These are phyloP conservation scores for Coregonus ussuriensis DNA, from an alignment of 2,797 vertebrate genomes.

Conservation along the genomic window DNA sequence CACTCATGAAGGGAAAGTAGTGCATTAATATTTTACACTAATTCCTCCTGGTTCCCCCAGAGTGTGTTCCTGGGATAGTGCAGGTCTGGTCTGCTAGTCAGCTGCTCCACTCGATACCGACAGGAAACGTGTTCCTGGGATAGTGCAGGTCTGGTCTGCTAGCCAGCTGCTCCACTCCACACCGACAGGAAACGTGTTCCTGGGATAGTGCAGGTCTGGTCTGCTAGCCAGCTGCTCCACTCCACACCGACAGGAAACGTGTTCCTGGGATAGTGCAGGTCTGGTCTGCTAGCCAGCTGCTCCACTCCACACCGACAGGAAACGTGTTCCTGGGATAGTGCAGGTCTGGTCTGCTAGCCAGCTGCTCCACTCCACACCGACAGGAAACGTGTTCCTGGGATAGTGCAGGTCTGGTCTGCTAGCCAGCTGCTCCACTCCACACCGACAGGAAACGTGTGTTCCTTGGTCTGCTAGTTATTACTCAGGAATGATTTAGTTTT, in stretches of 20 bases:
- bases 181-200: too few relatives aligned
- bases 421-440: too few relatives aligned
- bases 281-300: not conserved
- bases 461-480: slow-evolving; percentile 27
- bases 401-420: not conserved
- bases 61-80: not conserved
- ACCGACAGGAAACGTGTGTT: too few relatives aligned
- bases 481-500: slow-evolving; percentile 22
- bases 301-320: too few relatives aligned
- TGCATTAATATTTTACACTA: slow-evolving; percentile 11
- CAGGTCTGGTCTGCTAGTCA: not conserved
- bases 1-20: not conserved
- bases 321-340: not conserved
- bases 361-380: too few relatives aligned
- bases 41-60: not conserved
- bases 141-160: not conserved
- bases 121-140: not conserved
- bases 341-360: not conserved
- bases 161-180: too few relatives aligned
- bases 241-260: too few relatives aligned
- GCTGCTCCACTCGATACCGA: too few relatives aligned
- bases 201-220: too few relatives aligned
- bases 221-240: not conserved
- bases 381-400: not conserved
- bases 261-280: not conserved